Percentiles rank a stretch among this genome's conserved stretches.
phyloP scores from a whole-genome alignment of 2,888 invertebrate genomes.

The Dorcus parallelipipedus region DNA sequence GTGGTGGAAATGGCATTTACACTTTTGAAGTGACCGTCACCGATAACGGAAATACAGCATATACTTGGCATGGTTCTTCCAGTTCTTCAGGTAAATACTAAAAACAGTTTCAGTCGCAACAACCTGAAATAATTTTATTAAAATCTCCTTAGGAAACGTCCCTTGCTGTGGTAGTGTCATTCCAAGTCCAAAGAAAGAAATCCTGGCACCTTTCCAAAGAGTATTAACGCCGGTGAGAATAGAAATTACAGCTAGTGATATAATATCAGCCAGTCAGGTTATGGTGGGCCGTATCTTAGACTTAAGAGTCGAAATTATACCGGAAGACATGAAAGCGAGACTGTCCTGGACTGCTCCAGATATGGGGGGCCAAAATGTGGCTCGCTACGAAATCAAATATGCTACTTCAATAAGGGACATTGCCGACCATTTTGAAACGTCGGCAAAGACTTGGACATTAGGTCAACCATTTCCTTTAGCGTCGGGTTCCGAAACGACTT shows the following conservation, averaged over 20 bases:
- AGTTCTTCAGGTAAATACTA: conserved; percentile 37
- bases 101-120: neutral
- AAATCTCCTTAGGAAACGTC: conserved; percentile 38
- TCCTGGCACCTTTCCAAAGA: conserved; percentile 53
- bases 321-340: conserved; percentile 50
- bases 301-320: conserved; percentile 49
- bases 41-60: conserved; percentile 56
- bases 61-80: conserved; percentile 46
- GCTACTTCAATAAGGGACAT: conserved; percentile 48
- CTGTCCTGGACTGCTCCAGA: conserved; percentile 61
- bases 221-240: conserved; percentile 51
- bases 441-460: conserved; percentile 48
- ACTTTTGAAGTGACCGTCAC: conserved; percentile 52
- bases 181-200: conserved; percentile 49
- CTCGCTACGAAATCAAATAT: conserved; percentile 54
- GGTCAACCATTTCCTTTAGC: conserved; percentile 50
- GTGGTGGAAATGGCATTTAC: conserved; percentile 50
- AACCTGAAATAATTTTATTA: neutral
- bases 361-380: conserved; percentile 52
- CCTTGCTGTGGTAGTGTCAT: conserved; percentile 56
- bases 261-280: conserved; percentile 36
- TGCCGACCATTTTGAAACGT: conserved; percentile 50
- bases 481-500: conserved; percentile 54
- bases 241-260: conserved; percentile 46
- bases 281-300: conserved; percentile 56